A percentile compares a stretch with the other conserved stretches of the same genome.
These are phyloP conservation scores for Irena cyanogastra DNA, from an alignment of 2,113 vertebrate genomes.

Conservation along the genomic window DNA sequence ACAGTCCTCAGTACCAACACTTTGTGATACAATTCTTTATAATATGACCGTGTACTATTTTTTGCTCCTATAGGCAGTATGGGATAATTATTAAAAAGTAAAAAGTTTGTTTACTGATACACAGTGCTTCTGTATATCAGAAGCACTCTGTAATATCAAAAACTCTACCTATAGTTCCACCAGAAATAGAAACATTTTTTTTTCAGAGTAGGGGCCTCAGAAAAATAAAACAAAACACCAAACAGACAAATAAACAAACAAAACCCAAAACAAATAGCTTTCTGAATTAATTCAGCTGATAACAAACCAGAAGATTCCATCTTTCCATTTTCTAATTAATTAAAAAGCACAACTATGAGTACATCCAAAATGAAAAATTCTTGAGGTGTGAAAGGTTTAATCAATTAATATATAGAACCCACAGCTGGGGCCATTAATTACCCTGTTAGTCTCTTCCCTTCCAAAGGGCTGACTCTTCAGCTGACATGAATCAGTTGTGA, in stretches of 20 bases:
- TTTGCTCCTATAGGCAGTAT: background rate
- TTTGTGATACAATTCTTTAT: background rate
- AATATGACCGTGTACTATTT: background rate
- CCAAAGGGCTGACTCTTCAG: background rate
- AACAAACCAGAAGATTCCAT: background rate
- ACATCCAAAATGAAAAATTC: slow-evolving; percentile 25
- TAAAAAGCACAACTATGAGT: background rate
- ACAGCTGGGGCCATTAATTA: slow-evolving; percentile 12
- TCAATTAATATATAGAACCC: background rate
- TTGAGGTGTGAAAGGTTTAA: background rate
- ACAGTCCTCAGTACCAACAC: background rate
- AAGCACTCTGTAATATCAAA: background rate
- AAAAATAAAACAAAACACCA: background rate
- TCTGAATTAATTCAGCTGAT: background rate
- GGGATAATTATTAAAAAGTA: background rate
- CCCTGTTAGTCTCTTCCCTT: background rate
- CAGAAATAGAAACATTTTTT: background rate
- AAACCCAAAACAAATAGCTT: background rate
- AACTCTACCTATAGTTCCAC: background rate
- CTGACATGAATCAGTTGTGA: background rate
- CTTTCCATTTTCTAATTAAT: slow-evolving; percentile 25
- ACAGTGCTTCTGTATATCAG: no score
- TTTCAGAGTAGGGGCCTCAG: background rate
- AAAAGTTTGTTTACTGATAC: background rate
- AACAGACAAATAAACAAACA: background rate